Conservation (phyloP, 2,797 vertebrate genomes). For the Catamblyrhynchus diadema region DNA sequence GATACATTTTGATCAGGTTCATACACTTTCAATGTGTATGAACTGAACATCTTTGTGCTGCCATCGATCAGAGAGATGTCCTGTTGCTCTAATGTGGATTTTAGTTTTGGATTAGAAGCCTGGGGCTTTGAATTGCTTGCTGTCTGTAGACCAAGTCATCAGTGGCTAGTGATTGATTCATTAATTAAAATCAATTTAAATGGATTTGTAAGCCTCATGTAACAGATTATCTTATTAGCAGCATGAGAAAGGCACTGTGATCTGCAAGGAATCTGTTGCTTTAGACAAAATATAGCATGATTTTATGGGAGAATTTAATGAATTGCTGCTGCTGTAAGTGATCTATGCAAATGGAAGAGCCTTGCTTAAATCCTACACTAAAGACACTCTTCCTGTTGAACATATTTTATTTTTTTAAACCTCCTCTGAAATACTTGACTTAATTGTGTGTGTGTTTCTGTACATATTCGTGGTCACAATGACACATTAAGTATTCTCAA, state of each 20-base stretch:
- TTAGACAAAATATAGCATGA: slow-evolving; percentile 40
- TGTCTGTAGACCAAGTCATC: slow-evolving; percentile 63
- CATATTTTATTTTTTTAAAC: background rate
- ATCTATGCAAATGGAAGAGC: slow-evolving; percentile 39
- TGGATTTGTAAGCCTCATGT: slow-evolving; percentile 78
- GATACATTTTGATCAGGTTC: slow-evolving; percentile 40
- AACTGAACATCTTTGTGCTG: slow-evolving; percentile 50
- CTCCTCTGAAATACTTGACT: background rate
- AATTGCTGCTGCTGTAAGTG: slow-evolving; percentile 22
- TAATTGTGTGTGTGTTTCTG: background rate
- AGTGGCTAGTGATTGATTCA: slow-evolving; percentile 75
- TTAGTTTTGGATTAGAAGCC: slow-evolving; percentile 65
- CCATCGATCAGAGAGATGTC: slow-evolving; percentile 46
- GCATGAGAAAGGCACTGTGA: slow-evolving; percentile 61
- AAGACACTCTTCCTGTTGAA: slow-evolving; percentile 35
- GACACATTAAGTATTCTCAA: rapidly evolving
- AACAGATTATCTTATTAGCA: slow-evolving; percentile 79
- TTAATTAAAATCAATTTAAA: slow-evolving; percentile 85
- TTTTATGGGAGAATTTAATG: slow-evolving; percentile 23
- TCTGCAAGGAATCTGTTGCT: slow-evolving; percentile 70
- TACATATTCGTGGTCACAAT: background rate
- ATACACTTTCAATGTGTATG: slow-evolving; percentile 5
- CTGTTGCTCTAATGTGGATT: slow-evolving; percentile 68
- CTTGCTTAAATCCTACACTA: slow-evolving; percentile 22
- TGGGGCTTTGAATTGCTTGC: slow-evolving; percentile 69